Conservation (phyloP, 2,113 vertebrate species). For the Alexandromys fortis region DNA sequence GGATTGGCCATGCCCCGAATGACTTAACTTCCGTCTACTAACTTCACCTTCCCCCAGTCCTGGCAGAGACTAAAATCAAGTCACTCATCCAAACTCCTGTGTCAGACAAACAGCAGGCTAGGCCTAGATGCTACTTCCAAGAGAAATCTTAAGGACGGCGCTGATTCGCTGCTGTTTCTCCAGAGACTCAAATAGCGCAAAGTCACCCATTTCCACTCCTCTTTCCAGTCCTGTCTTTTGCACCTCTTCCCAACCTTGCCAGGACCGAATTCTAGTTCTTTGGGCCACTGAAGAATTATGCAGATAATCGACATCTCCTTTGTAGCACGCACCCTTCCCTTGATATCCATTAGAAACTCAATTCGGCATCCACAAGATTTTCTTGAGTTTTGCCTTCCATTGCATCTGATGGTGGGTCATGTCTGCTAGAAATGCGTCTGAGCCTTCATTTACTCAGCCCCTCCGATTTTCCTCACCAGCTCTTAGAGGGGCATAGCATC, state of each 20-base stretch:
- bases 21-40: background rate
- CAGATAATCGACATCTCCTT: background rate
- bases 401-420: background rate
- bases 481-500: background rate
- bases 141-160: background rate
- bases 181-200: background rate
- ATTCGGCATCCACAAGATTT: background rate
- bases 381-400: background rate
- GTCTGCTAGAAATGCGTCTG: background rate
- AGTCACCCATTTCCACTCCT: background rate
- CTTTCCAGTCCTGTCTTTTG: background rate
- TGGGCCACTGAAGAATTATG: background rate
- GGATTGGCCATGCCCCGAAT: background rate
- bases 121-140: no score
- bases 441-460: background rate
- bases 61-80: background rate
- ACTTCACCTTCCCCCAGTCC: no score
- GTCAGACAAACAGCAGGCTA: background rate
- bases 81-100: background rate
- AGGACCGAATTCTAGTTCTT: constrained; percentile 4
- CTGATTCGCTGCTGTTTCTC: background rate
- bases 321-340: background rate
- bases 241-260: background rate
- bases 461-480: background rate
- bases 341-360: background rate